Evolutionary conservation across 1,140 invertebrate genomes (phyloP).

Genomic region (Thaumetopoea pityocampa): DNA sequence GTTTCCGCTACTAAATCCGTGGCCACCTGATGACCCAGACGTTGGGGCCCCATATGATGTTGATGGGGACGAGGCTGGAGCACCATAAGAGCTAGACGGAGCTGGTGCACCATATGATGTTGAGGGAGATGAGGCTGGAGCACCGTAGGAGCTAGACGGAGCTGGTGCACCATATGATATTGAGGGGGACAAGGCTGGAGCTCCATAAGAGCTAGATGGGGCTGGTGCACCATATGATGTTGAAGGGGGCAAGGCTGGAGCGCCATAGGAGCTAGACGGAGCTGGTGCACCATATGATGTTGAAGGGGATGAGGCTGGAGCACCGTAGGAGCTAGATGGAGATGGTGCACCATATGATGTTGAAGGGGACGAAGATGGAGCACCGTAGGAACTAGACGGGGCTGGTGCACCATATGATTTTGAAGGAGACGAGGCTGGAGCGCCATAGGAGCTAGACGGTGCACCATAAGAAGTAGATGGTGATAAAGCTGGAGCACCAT

Average conservation of each 20-base stretch:
- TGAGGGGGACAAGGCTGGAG: constrained; percentile 40
- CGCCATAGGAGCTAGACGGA: too few species aligned
- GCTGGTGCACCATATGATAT: constrained; percentile 30
- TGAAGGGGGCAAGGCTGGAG: not conserved
- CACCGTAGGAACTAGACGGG: constrained; percentile 46
- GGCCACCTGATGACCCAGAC: constrained; percentile 69
- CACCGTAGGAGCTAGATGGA: constrained; percentile 43
- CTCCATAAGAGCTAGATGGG: too few species aligned
- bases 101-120: constrained; percentile 36
- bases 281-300: constrained; percentile 41
- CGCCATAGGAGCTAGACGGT: constrained; percentile 39
- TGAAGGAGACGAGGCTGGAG: constrained; percentile 46
- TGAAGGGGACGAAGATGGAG: constrained; percentile 48
- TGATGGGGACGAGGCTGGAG: constrained; percentile 42
- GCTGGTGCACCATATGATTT: constrained; percentile 57
- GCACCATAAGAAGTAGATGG: too few species aligned
- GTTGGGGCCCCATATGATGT: constrained; percentile 68
- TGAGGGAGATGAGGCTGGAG: constrained; percentile 39
- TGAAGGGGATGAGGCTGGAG: constrained; percentile 41
- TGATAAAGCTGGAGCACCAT: not conserved
- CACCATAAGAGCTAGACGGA: constrained; percentile 39
- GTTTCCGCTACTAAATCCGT: constrained; percentile 27
- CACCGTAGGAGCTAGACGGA: too few species aligned
- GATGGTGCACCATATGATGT: constrained; percentile 56
- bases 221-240: not conserved